Evolutionary conservation across 1,140 invertebrate genomes (phyloP).

Genomic region (Aphelinus certus): DNA sequence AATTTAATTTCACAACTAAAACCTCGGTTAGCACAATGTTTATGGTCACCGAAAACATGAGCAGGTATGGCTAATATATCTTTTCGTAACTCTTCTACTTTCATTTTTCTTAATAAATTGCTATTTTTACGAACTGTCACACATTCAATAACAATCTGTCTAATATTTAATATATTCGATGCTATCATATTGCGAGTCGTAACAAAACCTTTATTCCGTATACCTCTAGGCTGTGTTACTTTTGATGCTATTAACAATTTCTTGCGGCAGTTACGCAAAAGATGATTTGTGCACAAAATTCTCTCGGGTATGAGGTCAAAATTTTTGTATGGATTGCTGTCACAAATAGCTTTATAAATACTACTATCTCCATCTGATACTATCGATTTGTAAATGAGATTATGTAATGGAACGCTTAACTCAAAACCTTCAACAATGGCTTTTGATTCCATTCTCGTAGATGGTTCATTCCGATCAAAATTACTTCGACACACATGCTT

Average conservation of each 20-base stretch:
- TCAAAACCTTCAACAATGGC: slow-evolving; percentile 57
- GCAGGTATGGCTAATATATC: neutral
- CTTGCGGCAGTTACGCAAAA: slow-evolving; percentile 35
- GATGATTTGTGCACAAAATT: slow-evolving; percentile 44
- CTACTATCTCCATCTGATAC: slow-evolving; percentile 56
- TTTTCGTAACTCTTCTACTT: neutral
- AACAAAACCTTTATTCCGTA: neutral
- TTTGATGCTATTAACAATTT: slow-evolving; percentile 26
- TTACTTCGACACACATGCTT: slow-evolving; percentile 52
- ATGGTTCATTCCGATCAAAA: slow-evolving; percentile 43
- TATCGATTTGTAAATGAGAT: slow-evolving; percentile 48
- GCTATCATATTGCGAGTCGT: neutral
- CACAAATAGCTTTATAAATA: slow-evolving; percentile 40
- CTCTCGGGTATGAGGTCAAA: slow-evolving; percentile 45
- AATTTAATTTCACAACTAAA: neutral
- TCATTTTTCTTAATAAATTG: neutral
- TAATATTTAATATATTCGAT: neutral
- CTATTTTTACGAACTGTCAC: neutral
- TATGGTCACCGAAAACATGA: slow-evolving; percentile 29
- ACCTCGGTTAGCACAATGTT: neutral
- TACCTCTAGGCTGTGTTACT: neutral
- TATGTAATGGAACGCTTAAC: slow-evolving; percentile 46
- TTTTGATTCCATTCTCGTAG: slow-evolving; percentile 59
- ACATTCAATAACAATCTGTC: neutral
- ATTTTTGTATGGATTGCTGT: slow-evolving; percentile 39